Conservation (phyloP, 2,888 invertebrate genomes). For the Nemotelus pantherinus region DNA sequence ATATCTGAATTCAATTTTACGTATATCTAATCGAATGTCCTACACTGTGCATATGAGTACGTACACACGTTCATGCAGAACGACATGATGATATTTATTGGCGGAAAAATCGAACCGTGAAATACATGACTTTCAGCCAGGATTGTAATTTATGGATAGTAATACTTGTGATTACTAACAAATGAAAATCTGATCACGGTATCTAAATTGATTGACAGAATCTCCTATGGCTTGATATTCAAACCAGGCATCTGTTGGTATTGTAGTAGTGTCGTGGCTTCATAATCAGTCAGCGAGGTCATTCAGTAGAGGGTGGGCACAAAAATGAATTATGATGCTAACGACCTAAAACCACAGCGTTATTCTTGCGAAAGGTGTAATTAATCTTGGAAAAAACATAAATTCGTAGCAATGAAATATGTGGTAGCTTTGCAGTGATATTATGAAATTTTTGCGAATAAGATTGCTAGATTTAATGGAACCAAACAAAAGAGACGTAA, state of each 20-base stretch:
- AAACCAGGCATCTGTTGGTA: slow-evolving; percentile 10
- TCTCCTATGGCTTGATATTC: slow-evolving; percentile 14
- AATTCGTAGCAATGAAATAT: not conserved
- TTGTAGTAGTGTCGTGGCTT: not conserved
- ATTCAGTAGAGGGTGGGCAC: not conserved
- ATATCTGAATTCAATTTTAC: slow-evolving; percentile 23
- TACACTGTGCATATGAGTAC: not conserved
- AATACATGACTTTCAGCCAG: not conserved
- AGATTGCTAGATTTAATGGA: too few species aligned
- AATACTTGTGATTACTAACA: not conserved
- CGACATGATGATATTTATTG: slow-evolving; percentile 6
- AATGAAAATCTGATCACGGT: not conserved
- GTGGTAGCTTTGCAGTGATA: too few species aligned
- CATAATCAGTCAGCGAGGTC: not conserved
- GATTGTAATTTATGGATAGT: not conserved
- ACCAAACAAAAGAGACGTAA: too few species aligned
- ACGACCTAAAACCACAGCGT: not conserved
- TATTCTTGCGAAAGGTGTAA: not conserved
- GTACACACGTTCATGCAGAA: not conserved
- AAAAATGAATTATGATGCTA: not conserved
- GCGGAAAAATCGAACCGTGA: slow-evolving; percentile 13
- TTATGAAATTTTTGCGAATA: too few species aligned
- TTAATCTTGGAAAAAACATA: slow-evolving; percentile 4
- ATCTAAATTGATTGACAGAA: not conserved
- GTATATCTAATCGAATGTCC: slow-evolving; percentile 15